Base-by-base conservation (phyloP, 2,888 invertebrate species). In the Dione vanillae region DNA sequence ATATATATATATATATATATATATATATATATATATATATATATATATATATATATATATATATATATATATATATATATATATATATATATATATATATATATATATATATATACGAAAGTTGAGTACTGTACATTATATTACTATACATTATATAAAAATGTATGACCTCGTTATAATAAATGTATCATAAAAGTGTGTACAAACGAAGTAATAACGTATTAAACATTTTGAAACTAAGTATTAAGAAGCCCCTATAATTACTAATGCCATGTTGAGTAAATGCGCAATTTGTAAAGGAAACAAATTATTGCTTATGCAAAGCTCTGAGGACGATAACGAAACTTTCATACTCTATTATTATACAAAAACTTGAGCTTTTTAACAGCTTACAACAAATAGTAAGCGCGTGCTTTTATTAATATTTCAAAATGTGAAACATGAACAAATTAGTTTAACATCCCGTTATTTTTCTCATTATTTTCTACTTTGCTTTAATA, bases 231-330 rank as follows among this genome's bases (percentile, higher is more conserved):
- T 65, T 71, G 71, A 71, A 74, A 73, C 62, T 47, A n/a, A 52
- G 59, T 47, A 64, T 64, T 69, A 56, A 67, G 64, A 65, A 54
- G 65, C 68, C 62, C 66, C 59, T 65, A 71, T 69, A 73, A 74
- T 73, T 69, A 69, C 67, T 47, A 40, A 43, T 59, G 51, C 54
- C 19, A 40, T 66, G 67, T 74, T 74, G 71, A 52, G 74, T 73
- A 71, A 75, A 74, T 67, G 59, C 16, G 64, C 43, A 74, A 67
- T 69, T 69, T 69, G 69, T 71, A 64, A 62, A 67, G 43, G 66
- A 37, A 59, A 74, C 74, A 71, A 65, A 75, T 75, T 68, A 70
- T 49, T 54, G 45, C 65, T 73, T 71, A 71, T 71, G 71, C 69
- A 73, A 73, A 73, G 67, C 27, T 52, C 52, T 43, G 51, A 52